These are phyloP conservation scores for Watsonalla cultraria DNA, from an alignment of 2,888 invertebrate genomes.

Conservation along the genomic window DNA sequence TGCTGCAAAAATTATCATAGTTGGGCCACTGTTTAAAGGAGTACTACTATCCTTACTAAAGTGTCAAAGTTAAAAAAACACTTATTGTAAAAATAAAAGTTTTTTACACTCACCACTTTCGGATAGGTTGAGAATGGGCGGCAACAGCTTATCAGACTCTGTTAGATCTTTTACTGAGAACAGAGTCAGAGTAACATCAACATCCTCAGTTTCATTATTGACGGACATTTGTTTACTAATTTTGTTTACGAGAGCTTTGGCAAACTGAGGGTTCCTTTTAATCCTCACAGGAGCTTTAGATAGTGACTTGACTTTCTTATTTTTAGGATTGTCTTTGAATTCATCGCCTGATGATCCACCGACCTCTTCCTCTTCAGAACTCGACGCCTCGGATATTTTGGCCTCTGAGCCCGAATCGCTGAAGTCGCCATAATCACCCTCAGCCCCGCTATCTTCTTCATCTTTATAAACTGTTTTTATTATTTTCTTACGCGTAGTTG, in stretches of 20 bases:
- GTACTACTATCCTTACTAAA: no score
- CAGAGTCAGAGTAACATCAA: conserved; percentile 20
- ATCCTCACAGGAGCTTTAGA: conserved; percentile 5
- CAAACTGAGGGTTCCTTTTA: conserved; percentile 35
- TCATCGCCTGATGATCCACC: conserved; percentile 52
- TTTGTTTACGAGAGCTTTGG: conserved; percentile 48
- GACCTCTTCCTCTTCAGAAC: conserved; percentile 49
- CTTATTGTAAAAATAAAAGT: no score
- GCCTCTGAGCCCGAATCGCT: conserved; percentile 76
- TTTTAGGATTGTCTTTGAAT: conserved; percentile 31
- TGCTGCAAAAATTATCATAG: no score
- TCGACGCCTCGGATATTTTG: conserved; percentile 54
- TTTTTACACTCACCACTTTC: conserved; percentile 62
- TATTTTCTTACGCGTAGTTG: conserved; percentile 60
- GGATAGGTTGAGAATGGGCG: conserved; percentile 65
- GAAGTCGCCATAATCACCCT: conserved; percentile 57
- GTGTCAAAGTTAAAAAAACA: no score
- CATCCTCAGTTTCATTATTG: conserved; percentile 29
- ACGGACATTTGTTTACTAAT: conserved; percentile 38
- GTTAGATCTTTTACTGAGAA: conserved; percentile 66
- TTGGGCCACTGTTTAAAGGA: no score
- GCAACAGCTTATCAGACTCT: conserved; percentile 66
- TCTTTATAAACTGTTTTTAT: conserved; percentile 67
- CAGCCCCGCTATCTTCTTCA: conserved; percentile 55
- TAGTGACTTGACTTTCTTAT: conserved; percentile 16